Base-by-base conservation (phyloP, 2,888 invertebrate species). In the Drosophila kuntzei region DNA sequence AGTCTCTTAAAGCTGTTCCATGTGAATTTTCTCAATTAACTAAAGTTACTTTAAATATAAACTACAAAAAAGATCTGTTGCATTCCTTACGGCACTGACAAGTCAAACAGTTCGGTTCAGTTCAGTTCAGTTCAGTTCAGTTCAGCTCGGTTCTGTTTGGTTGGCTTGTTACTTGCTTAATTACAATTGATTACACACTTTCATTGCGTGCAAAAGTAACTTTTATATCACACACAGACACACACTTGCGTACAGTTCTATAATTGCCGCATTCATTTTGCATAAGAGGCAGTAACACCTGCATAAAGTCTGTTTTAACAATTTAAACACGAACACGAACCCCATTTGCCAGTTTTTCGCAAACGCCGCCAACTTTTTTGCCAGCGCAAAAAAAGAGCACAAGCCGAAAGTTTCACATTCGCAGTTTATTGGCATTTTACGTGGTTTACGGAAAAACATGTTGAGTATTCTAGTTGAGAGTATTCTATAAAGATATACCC, bases 361-460 rank as follows among this genome's bases (percentile, higher is more conserved):
- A 32, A 63, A 61, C 53, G 25, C 27, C 47, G 53, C 47, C 43
- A 61, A 77, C 43, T 71, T 75, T 71, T 77, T 55, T 32, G 34
- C 16, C 39, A 41, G 25, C 49, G 49, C 53, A 37, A 76, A 76
- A 76, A 76, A 76, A 74, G 64, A 63, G 71, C 77, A 68, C 54
- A 65, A 47, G 44, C 50, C 44, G 36, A 61, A 87, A 81, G 63
- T 82, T 85, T 79, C 36, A n/a, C 51, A 62, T 59, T 65, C 36
- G 54, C 69, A 82, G 83, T 82, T 82, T 82, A 87, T 87, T 85
- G 82, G 84, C 64, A 69, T 79, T 85, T 82, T 87, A 87, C 82
- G 82, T 85, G 80, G 71, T 50, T 34, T 41, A 25, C 14, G 37
- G 18, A 49, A 14, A 22, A 20, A 58, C 14, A 29, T 12, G n/a